These are phyloP conservation scores for Numenius arquata DNA, from an alignment of 2,113 vertebrate species.

Conservation along the genomic window DNA sequence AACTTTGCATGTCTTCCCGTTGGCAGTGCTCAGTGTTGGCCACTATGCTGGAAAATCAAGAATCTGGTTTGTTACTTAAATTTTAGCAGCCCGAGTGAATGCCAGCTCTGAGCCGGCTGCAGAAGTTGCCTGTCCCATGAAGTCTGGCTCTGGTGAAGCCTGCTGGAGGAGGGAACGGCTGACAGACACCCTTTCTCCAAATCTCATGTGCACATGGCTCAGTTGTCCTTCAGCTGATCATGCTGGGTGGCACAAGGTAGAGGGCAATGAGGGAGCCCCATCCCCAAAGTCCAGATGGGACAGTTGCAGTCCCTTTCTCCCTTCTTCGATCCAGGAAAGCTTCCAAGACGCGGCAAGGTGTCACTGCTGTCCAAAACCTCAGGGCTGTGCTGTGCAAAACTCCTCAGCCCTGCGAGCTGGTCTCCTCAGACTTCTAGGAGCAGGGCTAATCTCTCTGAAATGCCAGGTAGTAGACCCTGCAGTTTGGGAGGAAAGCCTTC, in stretches of 20 bases:
- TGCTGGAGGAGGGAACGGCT: neutral
- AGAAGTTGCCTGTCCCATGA: neutral
- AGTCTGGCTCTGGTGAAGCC: neutral
- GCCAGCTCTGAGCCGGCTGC: neutral
- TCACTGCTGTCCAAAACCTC: neutral
- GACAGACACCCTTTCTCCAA: neutral
- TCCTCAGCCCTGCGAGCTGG: neutral
- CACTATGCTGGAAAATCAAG: neutral
- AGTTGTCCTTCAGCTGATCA: neutral
- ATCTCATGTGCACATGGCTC: neutral
- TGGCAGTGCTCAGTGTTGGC: slow-evolving; percentile 1
- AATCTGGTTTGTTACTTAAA: neutral
- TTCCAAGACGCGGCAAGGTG: neutral
- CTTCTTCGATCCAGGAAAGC: neutral
- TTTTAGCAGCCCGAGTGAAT: neutral
- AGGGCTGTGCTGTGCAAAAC: neutral
- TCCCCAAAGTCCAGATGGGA: neutral
- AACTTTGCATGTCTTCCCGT: neutral
- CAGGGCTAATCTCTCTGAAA: neutral
- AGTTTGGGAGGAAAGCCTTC: neutral
- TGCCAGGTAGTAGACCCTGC: neutral
- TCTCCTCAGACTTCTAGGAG: neutral
- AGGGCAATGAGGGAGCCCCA: neutral
- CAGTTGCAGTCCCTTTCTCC: accelerated
- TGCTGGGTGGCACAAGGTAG: neutral